phyloP scores from a whole-genome alignment of 1,140 invertebrate species.

The Theocolax elegans region DNA sequence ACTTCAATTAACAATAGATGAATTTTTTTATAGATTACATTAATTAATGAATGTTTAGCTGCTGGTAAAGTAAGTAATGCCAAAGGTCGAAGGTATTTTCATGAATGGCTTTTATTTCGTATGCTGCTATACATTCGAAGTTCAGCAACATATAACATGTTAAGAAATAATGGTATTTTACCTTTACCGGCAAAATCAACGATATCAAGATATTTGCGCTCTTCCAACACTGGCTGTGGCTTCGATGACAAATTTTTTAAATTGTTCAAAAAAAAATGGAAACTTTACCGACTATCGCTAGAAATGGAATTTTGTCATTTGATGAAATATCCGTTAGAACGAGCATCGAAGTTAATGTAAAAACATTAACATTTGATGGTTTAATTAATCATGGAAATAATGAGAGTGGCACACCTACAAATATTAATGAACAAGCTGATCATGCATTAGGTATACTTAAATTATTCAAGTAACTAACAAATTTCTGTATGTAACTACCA shows the following conservation, averaged over 20 bases:
- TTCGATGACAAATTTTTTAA: conserved; percentile 45
- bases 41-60: too few species aligned
- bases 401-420: not conserved
- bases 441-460: too few species aligned
- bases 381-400: conserved; percentile 35
- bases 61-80: too few species aligned
- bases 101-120: conserved; percentile 1
- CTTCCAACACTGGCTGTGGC: conserved; percentile 26
- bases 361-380: conserved; percentile 31
- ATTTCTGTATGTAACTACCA: too few species aligned
- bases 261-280: conserved; percentile 34
- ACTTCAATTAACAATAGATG: too few species aligned
- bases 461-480: too few species aligned
- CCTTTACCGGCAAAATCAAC: conserved; percentile 22
- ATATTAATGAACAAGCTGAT: conserved; percentile 38
- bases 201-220: conserved; percentile 15
- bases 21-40: too few species aligned
- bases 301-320: conserved; percentile 31
- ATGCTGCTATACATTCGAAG: not conserved
- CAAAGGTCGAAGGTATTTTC: not conserved
- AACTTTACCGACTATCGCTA: conserved; percentile 2
- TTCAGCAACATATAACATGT: not conserved
- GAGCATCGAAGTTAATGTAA: conserved; percentile 26
- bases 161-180: conserved; percentile 28
- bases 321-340: conserved; percentile 33